These are phyloP conservation scores for Nesidiocoris tenuis DNA, from an alignment of 2,888 invertebrate genomes.

Conservation along the genomic window DNA sequence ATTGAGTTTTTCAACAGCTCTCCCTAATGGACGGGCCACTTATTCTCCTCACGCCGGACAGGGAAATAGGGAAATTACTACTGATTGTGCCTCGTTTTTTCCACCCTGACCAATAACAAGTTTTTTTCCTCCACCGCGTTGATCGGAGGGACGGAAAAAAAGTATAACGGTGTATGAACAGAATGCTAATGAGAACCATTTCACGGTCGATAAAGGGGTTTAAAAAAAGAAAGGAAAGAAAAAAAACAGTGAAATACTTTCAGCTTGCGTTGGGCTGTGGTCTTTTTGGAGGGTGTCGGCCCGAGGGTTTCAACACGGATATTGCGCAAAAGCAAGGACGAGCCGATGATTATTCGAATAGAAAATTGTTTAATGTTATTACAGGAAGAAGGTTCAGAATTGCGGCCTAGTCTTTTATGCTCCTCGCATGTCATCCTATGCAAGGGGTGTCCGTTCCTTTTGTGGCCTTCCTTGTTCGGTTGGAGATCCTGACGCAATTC, in stretches of 20 bases:
- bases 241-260: constrained; percentile 5
- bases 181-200: not conserved
- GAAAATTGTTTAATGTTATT: constrained; percentile 37
- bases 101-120: not conserved
- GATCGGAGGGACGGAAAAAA: not conserved
- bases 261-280: not conserved
- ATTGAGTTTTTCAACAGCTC: not conserved
- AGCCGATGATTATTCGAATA: constrained; percentile 13
- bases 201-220: not conserved
- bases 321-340: constrained; percentile 36
- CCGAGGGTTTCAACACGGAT: constrained; percentile 15
- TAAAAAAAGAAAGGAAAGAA: not conserved
- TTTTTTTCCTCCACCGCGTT: not conserved
- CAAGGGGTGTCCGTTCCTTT: not conserved
- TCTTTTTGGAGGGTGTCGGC: not conserved
- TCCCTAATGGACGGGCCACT: not conserved
- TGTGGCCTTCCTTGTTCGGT: not conserved
- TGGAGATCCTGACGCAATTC: not conserved
- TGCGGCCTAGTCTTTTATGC: not conserved
- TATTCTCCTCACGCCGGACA: not conserved
- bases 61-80: constrained; percentile 27
- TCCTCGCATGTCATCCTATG: not conserved
- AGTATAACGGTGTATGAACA: not conserved
- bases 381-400: not conserved
- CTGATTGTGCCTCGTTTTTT: constrained; percentile 8